Base-by-base conservation (phyloP, 2,797 vertebrate genomes). In the Brachyrhaphis roseni region DNA sequence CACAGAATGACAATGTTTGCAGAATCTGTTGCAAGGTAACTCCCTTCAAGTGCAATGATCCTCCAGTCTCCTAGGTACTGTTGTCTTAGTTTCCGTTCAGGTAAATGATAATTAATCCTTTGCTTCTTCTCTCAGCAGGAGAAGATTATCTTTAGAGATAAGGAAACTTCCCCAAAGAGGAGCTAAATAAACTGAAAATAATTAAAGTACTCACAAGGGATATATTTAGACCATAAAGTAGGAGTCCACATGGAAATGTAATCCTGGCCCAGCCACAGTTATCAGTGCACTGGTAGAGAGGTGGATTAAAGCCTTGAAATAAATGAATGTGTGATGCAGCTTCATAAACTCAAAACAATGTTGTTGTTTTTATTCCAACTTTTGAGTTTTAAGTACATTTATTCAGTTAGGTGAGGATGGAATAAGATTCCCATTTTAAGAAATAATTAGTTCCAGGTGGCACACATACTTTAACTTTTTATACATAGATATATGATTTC, bases 91-190 rank as follows among this genome's bases (percentile, higher is more conserved):
- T 74, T 64, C 43, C 36, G 74, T 53, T 57, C 34, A 49, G 43
- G 64, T 70, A 57, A 45, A 68, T 76, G 23, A 28, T 23, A 73
- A 82, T 83, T 26, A 7, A 23, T 28, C 57, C 45, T 72, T 16
- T 1, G 7, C 39, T 81, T 12, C 57, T 74, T 43, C 8, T 34
- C n/a, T 75, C 34, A 53, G 41, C 39, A 55, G 57, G 43, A 59
- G 45, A 64, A 47, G 20, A 76, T 20, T 59, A 55, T 46, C 28
- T 36, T 76, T 23, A 55, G 39, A 74, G 53, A 59, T 51, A 66
- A 36, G 26, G 6, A 77, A 70, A 53, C 36, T n/a, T 66, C 31
- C 47, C 46, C 62, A 39, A 49, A 75, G 62, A 68, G 68, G 26
- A 68, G 8, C n/a, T 34, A 68, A 49, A 77, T 39, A 39, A 34